Evolutionary conservation across 1,140 invertebrate genomes (phyloP).

Genomic region (Drosophila lacertosa): DNA sequence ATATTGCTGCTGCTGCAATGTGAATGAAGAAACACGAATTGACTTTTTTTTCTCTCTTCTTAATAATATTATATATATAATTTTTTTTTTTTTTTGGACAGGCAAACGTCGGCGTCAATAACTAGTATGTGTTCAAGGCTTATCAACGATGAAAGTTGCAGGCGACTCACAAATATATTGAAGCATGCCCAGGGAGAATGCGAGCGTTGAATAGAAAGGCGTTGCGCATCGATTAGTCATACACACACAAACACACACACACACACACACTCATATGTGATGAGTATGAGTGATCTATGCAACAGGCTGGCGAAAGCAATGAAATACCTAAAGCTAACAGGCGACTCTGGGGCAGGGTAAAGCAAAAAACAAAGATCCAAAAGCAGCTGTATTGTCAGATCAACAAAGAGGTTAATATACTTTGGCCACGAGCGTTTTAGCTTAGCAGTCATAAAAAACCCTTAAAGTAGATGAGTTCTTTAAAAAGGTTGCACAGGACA

Average conservation of each 20-base stretch:
- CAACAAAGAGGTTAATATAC: too few species aligned
- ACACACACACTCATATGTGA: too few species aligned
- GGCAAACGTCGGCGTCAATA: slow-evolving; percentile 6
- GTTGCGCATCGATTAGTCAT: slow-evolving; percentile 75
- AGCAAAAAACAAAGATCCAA: too few species aligned
- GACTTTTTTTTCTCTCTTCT: background rate
- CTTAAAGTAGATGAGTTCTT: too few species aligned
- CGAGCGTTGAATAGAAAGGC: slow-evolving; percentile 53
- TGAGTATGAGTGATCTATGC: slow-evolving; percentile 2
- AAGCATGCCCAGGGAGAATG: slow-evolving; percentile 34
- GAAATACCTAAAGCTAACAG: background rate
- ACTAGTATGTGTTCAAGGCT: slow-evolving; percentile 23
- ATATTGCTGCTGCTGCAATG: slow-evolving; percentile 79
- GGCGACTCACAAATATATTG: slow-evolving; percentile 16
- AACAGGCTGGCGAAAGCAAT: background rate
- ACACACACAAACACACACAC: background rate
- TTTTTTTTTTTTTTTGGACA: background rate
- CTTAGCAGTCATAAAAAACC: too few species aligned
- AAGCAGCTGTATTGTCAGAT: too few species aligned
- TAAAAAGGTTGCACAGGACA: too few species aligned
- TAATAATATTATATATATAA: background rate
- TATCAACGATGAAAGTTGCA: slow-evolving; percentile 79
- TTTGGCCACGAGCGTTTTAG: too few species aligned
- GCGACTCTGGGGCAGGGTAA: too few species aligned
- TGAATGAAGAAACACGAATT: slow-evolving; percentile 43